Evolutionary conservation across 2,113 vertebrate genomes (phyloP).

Genomic region (Pandion haliaetus): DNA sequence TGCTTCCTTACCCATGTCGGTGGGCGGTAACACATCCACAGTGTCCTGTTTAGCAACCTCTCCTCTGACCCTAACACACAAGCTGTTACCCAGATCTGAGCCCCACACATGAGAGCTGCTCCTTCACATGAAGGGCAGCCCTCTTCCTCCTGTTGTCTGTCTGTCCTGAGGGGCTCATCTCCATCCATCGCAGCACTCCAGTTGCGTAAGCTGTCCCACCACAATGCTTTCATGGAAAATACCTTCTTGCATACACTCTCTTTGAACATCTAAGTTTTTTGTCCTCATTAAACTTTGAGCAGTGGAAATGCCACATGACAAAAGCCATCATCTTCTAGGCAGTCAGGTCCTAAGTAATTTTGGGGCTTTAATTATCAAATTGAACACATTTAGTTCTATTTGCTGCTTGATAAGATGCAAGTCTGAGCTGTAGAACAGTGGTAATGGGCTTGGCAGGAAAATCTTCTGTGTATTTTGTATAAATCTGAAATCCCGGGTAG

Average conservation of each 20-base stretch:
- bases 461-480: background rate
- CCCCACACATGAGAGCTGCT: background rate
- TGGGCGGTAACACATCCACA: background rate
- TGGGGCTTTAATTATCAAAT: background rate
- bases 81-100: too few relatives aligned
- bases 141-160: background rate
- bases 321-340: background rate
- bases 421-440: background rate
- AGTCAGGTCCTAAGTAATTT: background rate
- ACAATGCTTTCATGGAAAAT: background rate
- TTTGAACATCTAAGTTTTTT: background rate
- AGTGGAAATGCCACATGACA: background rate
- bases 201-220: background rate
- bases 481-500: background rate
- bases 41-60: background rate
- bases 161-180: background rate
- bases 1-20: background rate
- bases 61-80: background rate
- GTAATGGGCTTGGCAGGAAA: background rate
- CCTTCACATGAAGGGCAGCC: background rate
- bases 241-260: background rate
- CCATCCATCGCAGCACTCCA: rapidly evolving
- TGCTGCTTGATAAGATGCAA: background rate
- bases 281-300: background rate
- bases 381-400: background rate